Conservation (phyloP, 2,888 invertebrate species). For the Tholera decimalis region DNA sequence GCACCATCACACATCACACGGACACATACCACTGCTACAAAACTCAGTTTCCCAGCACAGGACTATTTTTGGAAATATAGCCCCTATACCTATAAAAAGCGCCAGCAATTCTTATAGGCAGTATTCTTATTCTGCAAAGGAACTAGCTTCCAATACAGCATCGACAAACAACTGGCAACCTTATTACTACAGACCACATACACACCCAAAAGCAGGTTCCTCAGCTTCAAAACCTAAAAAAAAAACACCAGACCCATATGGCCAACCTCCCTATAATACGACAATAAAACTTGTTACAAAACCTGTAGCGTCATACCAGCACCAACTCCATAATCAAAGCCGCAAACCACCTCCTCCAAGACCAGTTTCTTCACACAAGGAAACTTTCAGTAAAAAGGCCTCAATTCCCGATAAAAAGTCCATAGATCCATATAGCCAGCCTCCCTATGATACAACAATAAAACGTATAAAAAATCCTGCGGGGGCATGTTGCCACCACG, state of each 20-base stretch:
- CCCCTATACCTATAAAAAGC: not conserved
- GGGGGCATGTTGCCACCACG: not conserved
- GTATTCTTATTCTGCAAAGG: no score
- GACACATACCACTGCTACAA: not conserved
- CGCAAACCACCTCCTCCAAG: not conserved
- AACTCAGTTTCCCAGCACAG: not conserved
- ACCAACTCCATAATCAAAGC: not conserved
- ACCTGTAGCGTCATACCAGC: not conserved
- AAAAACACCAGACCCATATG: not conserved
- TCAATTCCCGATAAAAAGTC: not conserved
- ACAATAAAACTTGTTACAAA: not conserved
- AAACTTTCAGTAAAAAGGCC: not conserved
- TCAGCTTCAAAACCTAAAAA: not conserved
- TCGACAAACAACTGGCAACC: no score
- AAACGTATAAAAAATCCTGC: not conserved
- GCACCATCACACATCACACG: not conserved
- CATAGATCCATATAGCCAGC: not conserved
- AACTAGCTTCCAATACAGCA: no score
- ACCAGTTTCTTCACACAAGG: not conserved
- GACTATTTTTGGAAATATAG: not conserved
- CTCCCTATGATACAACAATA: not conserved
- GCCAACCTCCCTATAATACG: not conserved
- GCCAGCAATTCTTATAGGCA: not conserved
- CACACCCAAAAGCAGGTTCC: not conserved
- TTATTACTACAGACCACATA: no score